Percentiles rank a stretch among this genome's conserved stretches.
Evolutionary conservation across 2,113 vertebrate species (phyloP).

Genomic region (Bos indicus): DNA sequence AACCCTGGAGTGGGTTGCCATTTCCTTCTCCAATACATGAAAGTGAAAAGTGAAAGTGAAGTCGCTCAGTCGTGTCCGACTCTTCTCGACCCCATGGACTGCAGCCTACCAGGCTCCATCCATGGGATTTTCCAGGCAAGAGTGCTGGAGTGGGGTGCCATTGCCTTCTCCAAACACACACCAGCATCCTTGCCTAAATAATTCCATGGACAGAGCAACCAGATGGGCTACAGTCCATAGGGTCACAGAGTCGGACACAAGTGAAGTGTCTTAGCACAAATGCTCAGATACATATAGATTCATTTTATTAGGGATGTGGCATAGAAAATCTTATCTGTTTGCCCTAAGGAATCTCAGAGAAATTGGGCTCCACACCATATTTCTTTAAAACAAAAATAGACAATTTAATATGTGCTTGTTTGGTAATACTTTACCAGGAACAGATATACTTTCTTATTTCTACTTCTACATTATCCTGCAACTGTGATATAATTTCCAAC

Average conservation of each 20-base stretch:
- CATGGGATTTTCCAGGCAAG: too few relatives aligned
- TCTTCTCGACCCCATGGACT: too few relatives aligned
- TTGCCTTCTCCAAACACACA: too few relatives aligned
- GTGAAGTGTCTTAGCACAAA: background rate
- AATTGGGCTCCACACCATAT: background rate
- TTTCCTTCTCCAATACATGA: too few relatives aligned
- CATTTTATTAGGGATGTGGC: background rate
- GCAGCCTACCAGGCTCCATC: too few relatives aligned
- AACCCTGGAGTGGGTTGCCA: too few relatives aligned
- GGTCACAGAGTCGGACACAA: background rate
- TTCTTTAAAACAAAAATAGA: background rate
- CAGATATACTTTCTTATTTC: background rate
- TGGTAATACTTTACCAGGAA: background rate
- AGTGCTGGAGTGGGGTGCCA: too few relatives aligned
- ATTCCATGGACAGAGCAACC: background rate
- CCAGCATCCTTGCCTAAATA: background rate
- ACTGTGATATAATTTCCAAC: background rate
- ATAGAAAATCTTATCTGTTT: background rate
- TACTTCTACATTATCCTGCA: background rate
- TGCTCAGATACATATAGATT: background rate
- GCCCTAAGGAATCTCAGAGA: background rate
- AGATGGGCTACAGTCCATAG: background rate
- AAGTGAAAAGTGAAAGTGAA: too few relatives aligned
- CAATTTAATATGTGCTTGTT: background rate
- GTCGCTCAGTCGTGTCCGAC: too few relatives aligned